Conservation (phyloP, 2,888 invertebrate species). For the Eupithecia insigniata region DNA sequence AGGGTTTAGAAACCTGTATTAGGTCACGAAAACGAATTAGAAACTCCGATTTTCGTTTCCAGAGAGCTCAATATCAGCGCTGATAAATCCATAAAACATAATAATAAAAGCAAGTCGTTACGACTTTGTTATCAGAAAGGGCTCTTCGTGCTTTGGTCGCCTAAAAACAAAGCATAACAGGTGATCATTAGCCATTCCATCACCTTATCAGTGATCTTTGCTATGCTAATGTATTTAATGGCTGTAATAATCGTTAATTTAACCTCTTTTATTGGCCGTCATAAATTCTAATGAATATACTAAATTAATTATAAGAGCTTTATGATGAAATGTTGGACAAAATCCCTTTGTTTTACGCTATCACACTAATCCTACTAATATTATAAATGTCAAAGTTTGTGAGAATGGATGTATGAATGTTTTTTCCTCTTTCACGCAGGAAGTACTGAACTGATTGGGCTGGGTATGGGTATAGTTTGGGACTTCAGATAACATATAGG, state of each 20-base stretch:
- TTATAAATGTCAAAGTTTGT: no score
- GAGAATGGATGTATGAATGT: no score
- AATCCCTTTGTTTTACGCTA: not conserved
- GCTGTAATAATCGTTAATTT: slow-evolving; percentile 32
- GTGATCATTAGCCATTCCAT: slow-evolving; percentile 29
- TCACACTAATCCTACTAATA: no score
- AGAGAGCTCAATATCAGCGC: no score
- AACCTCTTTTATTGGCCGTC: slow-evolving; percentile 23
- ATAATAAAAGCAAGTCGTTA: not conserved
- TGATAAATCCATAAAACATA: not conserved
- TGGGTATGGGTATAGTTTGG: no score
- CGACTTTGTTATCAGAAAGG: slow-evolving; percentile 24
- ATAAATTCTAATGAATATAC: slow-evolving; percentile 22
- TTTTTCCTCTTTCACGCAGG: no score
- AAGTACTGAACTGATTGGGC: no score
- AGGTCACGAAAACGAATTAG: no score
- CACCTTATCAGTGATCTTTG: slow-evolving; percentile 26
- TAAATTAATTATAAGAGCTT: not conserved
- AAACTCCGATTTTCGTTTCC: no score
- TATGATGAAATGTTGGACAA: not conserved
- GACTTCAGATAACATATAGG: no score
- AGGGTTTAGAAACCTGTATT: no score
- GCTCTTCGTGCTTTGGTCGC: slow-evolving; percentile 8
- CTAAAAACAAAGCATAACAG: slow-evolving; percentile 23
- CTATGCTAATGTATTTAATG: slow-evolving; percentile 33